phyloP scores from a whole-genome alignment of 2,113 vertebrate species.

The Myiagra hebetior region DNA sequence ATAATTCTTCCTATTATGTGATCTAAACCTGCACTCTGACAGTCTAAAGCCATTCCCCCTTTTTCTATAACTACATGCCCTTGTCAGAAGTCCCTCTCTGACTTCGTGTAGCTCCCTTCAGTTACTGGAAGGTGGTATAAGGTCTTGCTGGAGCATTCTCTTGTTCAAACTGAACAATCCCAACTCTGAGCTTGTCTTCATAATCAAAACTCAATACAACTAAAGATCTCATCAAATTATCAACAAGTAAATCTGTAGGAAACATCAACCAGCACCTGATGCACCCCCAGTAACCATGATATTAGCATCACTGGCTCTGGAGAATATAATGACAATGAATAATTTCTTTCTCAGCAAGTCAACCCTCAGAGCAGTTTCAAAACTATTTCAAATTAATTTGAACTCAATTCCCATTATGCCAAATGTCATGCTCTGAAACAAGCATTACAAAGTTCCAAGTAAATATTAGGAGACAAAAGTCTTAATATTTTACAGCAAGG shows the following conservation, averaged over 20 bases:
- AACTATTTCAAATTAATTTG: neutral
- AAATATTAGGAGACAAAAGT: neutral
- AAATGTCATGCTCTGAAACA: neutral
- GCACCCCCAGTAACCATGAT: neutral
- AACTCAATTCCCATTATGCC: neutral
- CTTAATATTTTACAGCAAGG: neutral
- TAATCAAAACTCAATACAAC: neutral
- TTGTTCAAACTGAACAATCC: neutral
- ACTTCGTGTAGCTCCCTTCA: no score
- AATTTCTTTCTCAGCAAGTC: neutral
- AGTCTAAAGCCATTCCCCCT: neutral
- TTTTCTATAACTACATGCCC: neutral
- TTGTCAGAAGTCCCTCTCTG: neutral
- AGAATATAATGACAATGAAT: neutral
- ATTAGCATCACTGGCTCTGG: neutral
- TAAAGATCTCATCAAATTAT: neutral
- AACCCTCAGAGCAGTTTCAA: neutral
- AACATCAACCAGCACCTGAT: neutral
- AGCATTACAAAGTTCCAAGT: neutral
- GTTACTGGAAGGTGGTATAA: neutral
- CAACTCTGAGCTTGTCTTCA: neutral
- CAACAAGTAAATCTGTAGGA: neutral
- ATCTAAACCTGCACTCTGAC: neutral
- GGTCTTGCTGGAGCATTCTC: neutral
- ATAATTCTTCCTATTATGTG: neutral